A percentile compares a stretch with the other conserved stretches of the same genome.
These are phyloP conservation scores for Laticauda laticaudata DNA, from an alignment of 2,113 vertebrate species.

Conservation along the genomic window DNA sequence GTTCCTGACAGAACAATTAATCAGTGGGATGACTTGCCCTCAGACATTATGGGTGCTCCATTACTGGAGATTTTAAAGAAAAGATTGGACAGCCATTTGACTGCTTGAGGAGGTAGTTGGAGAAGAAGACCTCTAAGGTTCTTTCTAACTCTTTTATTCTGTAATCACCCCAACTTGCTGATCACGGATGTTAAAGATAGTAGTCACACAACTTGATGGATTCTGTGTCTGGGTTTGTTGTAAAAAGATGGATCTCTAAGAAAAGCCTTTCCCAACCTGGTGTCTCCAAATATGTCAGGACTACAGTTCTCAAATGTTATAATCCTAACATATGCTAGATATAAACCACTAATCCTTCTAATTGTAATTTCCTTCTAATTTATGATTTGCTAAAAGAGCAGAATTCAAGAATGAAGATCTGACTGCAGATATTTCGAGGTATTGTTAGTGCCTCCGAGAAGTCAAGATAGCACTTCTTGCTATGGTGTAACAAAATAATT, in stretches of 20 bases:
- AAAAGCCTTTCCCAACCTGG: neutral
- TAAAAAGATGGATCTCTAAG: neutral
- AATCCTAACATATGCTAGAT: neutral
- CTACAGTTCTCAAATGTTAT: neutral
- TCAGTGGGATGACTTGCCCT: too few species aligned
- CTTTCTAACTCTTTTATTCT: neutral
- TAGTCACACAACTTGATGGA: neutral
- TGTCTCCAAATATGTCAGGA: neutral
- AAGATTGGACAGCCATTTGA: neutral
- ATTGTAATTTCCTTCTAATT: neutral
- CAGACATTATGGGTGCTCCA: too few species aligned
- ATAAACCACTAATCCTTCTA: neutral
- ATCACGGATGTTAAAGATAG: neutral
- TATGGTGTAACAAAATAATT: neutral
- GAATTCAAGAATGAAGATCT: neutral
- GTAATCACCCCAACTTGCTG: neutral
- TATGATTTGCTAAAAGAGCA: neutral
- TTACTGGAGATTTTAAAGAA: neutral
- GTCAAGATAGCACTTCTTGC: neutral
- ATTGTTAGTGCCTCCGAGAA: neutral
- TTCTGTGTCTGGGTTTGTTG: neutral
- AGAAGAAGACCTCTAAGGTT: neutral
- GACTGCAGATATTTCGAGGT: neutral
- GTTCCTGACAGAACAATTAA: too few species aligned
- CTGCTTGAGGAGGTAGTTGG: neutral